Conservation (phyloP, 2,113 vertebrate genomes). For the Pelecanus crispus region DNA sequence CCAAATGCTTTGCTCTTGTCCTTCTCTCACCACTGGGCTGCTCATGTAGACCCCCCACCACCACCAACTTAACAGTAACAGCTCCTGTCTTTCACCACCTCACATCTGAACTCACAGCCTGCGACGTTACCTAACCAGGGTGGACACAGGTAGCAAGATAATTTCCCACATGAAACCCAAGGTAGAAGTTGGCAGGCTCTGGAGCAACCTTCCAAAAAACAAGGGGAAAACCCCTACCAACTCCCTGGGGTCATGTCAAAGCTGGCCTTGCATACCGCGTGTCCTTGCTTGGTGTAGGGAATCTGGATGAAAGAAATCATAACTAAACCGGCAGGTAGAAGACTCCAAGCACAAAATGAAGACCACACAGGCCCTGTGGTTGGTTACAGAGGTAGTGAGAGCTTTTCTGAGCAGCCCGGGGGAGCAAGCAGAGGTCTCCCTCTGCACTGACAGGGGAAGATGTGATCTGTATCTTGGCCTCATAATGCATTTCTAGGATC, state of each 20-base stretch:
- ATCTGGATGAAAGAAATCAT: neutral
- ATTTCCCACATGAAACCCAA: neutral
- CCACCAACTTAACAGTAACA: neutral
- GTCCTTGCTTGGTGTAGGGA: neutral
- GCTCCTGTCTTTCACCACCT: neutral
- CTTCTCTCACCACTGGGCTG: neutral
- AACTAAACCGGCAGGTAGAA: neutral
- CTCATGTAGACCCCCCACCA: neutral
- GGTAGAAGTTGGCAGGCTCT: neutral
- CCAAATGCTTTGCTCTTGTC: neutral
- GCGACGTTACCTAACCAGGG: neutral
- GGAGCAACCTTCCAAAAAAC: neutral
- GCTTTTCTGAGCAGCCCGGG: neutral
- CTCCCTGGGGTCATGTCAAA: neutral
- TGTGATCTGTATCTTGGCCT: accelerated
- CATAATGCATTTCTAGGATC: accelerated
- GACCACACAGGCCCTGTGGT: accelerated
- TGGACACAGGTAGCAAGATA: neutral
- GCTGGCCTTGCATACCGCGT: accelerated
- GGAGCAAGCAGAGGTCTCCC: neutral
- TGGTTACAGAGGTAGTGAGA: neutral
- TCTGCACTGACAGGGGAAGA: neutral
- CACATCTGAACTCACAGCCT: neutral
- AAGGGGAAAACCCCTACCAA: neutral
- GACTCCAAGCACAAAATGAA: neutral